Evolutionary conservation across 2,113 vertebrate genomes (phyloP).

Genomic region (Orthonyx spaldingii): DNA sequence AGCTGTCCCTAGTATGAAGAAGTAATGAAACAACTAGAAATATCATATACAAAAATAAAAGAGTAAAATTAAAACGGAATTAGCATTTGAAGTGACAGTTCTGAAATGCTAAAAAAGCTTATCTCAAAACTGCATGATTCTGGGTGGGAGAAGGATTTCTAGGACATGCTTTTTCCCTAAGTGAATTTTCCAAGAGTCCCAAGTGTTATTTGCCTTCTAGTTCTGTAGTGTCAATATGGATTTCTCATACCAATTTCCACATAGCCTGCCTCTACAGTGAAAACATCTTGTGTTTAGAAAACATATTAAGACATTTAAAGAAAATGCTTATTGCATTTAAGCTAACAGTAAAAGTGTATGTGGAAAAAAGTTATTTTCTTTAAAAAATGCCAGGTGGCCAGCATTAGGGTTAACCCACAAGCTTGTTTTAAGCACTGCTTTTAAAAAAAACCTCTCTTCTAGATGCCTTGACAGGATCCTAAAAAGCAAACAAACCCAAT

Average conservation of each 20-base stretch:
- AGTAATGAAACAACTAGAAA: background rate
- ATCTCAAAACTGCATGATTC: background rate
- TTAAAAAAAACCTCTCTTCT: background rate
- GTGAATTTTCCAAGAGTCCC: constrained; percentile 21
- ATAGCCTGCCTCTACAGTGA: background rate
- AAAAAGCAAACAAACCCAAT: background rate
- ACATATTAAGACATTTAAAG: background rate
- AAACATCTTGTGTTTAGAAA: constrained; percentile 1
- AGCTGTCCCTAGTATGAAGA: background rate
- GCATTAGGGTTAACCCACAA: background rate
- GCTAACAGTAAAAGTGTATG: background rate
- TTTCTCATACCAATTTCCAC: background rate
- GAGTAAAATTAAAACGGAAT: background rate
- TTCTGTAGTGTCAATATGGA: constrained; percentile 37
- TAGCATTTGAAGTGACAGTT: background rate
- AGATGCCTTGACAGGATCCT: background rate
- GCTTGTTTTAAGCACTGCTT: background rate
- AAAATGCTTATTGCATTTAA: background rate
- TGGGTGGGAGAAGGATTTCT: constrained; percentile 11
- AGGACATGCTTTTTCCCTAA: constrained; percentile 28
- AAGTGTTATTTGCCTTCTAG: constrained; percentile 42
- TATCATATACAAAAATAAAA: background rate
- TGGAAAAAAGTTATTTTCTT: background rate
- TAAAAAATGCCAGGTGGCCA: background rate
- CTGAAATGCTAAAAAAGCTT: background rate